Base-by-base conservation (phyloP, 2,888 invertebrate genomes). In the Crioceris asparagi region DNA sequence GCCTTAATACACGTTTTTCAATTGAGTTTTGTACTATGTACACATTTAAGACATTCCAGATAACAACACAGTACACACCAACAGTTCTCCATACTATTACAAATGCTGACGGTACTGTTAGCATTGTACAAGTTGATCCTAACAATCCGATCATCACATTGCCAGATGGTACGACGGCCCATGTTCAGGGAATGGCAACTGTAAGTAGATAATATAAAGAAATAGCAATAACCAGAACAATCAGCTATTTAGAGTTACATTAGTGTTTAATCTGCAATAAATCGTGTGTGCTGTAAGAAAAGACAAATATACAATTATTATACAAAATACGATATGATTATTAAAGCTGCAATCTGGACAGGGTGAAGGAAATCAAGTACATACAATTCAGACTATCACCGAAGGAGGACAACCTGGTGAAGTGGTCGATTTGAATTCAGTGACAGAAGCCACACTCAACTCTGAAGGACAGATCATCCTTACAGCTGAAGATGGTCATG, bases 81-180 rank as follows among this genome's bases (percentile, higher is more conserved):
- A 83, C 92, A 5, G 86, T 94, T 53, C 75, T 94, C 40, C 94
- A 94, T 64, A 92, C 92, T 5, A 92, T 94, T 65, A 91, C 87
- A 53, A 94, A 94, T 70, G 87, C 93, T 1, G 94, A 96, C 70
- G 94, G 94, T 45, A 85, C 92, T 7, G 87, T 96, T 45, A 93
- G 93, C 43, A 83, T 96, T 46, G 92, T 96, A 50, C 93, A 93
- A 68, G 87, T 92, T 52, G 91, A 92, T 70, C 88, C 91, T 36
- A 85, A 80, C 63, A 88, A 86, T 69, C 87, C 90, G 46, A 90
- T 94, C 56, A 92, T 94, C 54, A 93, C 92, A 30, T 72, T 94
- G 60, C 90, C 93, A 1, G 93, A 94, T 66, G 93, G 93, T 43
- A 92, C 92, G 49, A 92, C 92, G 35, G 93, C 92, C 36, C 92